A percentile compares a stretch with the other conserved stretches of the same genome.
Conservation (phyloP, 1,140 invertebrate species). For the Dysdera silvatica region DNA sequence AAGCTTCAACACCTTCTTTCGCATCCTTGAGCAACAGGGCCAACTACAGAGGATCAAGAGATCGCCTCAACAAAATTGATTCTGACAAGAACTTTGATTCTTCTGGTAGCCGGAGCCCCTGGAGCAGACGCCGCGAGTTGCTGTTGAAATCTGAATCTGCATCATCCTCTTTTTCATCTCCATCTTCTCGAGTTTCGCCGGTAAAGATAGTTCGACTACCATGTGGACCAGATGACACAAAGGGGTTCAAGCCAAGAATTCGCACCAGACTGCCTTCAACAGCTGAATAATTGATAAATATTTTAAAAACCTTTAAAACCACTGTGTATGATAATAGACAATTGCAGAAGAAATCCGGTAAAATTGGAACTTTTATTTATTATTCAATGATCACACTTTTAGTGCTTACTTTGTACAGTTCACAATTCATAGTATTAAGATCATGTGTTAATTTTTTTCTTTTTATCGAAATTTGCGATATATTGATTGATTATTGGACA, state of each 20-base stretch:
- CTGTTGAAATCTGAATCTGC: slow-evolving; percentile 14
- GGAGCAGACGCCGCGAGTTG: slow-evolving; percentile 14
- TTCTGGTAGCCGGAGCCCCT: not conserved
- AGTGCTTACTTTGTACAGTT: no score
- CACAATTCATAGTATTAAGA: no score
- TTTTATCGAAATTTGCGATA: no score
- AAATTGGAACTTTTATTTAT: no score
- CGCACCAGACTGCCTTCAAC: slow-evolving; percentile 18
- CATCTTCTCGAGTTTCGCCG: slow-evolving; percentile 63
- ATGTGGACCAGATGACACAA: slow-evolving; percentile 70
- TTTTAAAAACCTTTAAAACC: no score
- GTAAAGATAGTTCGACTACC: slow-evolving; percentile 68
- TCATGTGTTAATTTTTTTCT: no score
- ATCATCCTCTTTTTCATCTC: not conserved
- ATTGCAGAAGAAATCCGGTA: no score
- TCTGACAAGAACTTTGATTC: not conserved
- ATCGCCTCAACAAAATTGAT: slow-evolving; percentile 9
- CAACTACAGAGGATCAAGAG: not conserved
- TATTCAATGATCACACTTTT: no score
- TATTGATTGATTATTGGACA: no score
- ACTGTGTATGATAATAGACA: no score
- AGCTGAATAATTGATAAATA: no score
- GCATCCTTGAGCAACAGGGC: slow-evolving; percentile 11
- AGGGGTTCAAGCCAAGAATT: slow-evolving; percentile 53
- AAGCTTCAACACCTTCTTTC: slow-evolving; percentile 19